phyloP scores from a whole-genome alignment of 2,888 invertebrate species.

The Sicus ferrugineus region DNA sequence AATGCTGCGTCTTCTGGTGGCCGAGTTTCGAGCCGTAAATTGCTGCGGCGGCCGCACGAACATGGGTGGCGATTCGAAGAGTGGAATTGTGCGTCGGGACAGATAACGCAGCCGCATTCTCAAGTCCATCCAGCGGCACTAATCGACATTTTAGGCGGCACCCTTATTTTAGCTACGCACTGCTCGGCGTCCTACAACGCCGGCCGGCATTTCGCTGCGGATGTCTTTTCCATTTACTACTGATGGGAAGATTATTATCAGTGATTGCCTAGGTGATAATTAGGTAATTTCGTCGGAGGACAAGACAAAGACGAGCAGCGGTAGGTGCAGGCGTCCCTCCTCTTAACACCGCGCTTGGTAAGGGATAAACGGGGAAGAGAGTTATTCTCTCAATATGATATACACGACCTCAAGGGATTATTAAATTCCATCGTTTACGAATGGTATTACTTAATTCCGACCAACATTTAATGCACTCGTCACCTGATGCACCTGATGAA shows the following conservation, averaged over 20 bases:
- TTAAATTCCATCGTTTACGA: too few relatives aligned
- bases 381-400: too few relatives aligned
- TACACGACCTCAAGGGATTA: too few relatives aligned
- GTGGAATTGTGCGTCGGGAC: slow-evolving; percentile 28
- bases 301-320: too few relatives aligned
- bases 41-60: slow-evolving; percentile 18
- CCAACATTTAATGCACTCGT: too few relatives aligned
- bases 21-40: not conserved
- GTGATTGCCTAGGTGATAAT: slow-evolving; percentile 60
- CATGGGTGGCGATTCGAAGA: slow-evolving; percentile 35
- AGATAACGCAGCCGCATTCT: slow-evolving; percentile 14
- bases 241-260: slow-evolving; percentile 51
- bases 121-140: slow-evolving; percentile 60
- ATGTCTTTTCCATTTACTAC: slow-evolving; percentile 18
- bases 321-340: too few relatives aligned
- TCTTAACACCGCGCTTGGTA: too few relatives aligned
- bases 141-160: slow-evolving; percentile 58
- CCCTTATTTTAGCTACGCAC: slow-evolving; percentile 36
- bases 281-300: slow-evolving; percentile 62
- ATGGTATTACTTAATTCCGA: too few relatives aligned
- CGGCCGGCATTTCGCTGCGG: not conserved
- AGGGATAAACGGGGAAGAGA: too few relatives aligned
- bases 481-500: too few relatives aligned
- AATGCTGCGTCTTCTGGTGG: not conserved
- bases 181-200: not conserved